Percentiles rank a stretch among this genome's conserved stretches.
These are phyloP conservation scores for Orussus abietinus DNA, from an alignment of 1,140 invertebrate species.

Conservation along the genomic window DNA sequence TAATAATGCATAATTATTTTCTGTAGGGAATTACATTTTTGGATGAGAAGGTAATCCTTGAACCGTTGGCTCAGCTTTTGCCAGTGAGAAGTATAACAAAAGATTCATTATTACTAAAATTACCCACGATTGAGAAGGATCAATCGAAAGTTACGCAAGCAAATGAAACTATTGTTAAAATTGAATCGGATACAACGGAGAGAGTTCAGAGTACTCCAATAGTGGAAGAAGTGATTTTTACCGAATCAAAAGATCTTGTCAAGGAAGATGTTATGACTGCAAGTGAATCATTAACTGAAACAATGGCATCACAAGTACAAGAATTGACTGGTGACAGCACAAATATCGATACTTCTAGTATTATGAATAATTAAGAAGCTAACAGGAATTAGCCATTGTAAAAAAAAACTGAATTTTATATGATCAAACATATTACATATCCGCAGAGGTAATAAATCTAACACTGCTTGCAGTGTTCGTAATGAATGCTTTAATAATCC, in stretches of 20 bases:
- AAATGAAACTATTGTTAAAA: slow-evolving; percentile 1
- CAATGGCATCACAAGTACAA: no score
- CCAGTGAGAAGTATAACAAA: slow-evolving; percentile 49
- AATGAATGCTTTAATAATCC: no score
- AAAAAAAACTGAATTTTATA: no score
- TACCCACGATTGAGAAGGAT: slow-evolving; percentile 4
- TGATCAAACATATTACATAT: no score
- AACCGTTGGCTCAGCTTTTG: slow-evolving; percentile 57
- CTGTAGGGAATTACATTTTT: slow-evolving; percentile 56
- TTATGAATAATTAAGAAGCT: no score
- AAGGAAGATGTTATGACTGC: slow-evolving; percentile 7
- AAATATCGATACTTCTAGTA: no score
- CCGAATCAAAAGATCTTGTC: neutral
- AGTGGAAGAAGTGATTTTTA: neutral
- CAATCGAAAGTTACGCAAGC: neutral
- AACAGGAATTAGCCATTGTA: no score
- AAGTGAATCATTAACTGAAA: neutral
- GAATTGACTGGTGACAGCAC: no score
- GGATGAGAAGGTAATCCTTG: slow-evolving; percentile 53
- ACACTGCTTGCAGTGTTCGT: no score
- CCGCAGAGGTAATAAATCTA: no score
- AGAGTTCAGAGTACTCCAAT: slow-evolving; percentile 5
- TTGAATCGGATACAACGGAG: neutral
- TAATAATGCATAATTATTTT: slow-evolving; percentile 10
- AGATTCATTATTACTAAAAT: slow-evolving; percentile 28